Base-by-base conservation (phyloP, 2,113 vertebrate genomes). In the Tympanuchus pallidicinctus region DNA sequence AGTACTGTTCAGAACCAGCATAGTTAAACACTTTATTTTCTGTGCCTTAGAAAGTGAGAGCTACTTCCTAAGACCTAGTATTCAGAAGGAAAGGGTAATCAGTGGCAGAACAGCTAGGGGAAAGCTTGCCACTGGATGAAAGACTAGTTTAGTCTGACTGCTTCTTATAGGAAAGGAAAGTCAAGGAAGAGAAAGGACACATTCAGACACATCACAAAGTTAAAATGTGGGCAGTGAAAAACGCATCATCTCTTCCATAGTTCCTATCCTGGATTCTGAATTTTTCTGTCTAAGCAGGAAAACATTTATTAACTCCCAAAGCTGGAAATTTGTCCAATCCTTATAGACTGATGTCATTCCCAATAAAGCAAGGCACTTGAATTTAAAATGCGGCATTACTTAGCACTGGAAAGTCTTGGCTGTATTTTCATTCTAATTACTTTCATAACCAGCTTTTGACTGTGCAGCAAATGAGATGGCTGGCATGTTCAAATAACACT, bases 361-460 rank as follows among this genome's bases (percentile, higher is more conserved):
- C 12, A 76, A 6, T 45, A 34, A 67, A 79, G 50, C 71, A 94
- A 85, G 66, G 82, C 45, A 69, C 48, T 94, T 87, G 57, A 80
- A 82, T 93, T 93, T 78, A 89, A 92, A 92, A 92, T 59, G 42
- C 17, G 38, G n/a, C 73, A 45, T 36, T 82, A 80, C 92, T 94
- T 95, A 90, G 84, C 69, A 75, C 87, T 89, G 78, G 56, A 91
- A 96, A 93, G 75, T 76, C 65, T 91, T 93, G 90, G 85, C 95
- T 90, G 18, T 61, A 7, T 79, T 79, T 70, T 90, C 64, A 66
- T 84, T 90, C 54, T 91, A 94, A 96, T 96, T 95, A 95, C 82
- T 92, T 95, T 90, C 64, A 81, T 94, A 57, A 38, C 47, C 87
- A 93, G 90, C 85, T 94, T 96, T 86, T 82, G 73, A 83, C 84